Conservation (phyloP, 2,888 invertebrate genomes). For the Drosophila macrothrix region DNA sequence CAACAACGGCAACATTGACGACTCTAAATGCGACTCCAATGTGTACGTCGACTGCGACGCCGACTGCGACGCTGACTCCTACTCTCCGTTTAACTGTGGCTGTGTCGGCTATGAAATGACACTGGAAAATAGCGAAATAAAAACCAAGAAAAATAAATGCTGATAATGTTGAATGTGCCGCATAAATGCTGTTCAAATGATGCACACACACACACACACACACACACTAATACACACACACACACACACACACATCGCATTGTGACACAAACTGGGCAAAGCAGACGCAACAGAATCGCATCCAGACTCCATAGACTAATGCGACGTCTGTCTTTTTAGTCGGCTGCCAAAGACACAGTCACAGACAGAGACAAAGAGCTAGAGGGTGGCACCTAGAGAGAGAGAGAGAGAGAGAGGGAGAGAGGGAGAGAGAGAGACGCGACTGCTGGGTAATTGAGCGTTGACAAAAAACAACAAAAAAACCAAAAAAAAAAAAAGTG, state of each 20-base stretch:
- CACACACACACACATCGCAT: background rate
- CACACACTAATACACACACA: slow-evolving; percentile 2
- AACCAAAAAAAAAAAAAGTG: background rate
- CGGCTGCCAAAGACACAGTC: slow-evolving; percentile 11
- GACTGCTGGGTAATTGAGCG: slow-evolving; percentile 52
- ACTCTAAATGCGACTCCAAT: slow-evolving; percentile 8
- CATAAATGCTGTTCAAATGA: slow-evolving; percentile 72
- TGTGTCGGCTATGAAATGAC: slow-evolving; percentile 70
- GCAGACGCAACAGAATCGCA: slow-evolving; percentile 11
- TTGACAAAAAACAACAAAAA: slow-evolving; percentile 13
- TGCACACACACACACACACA: background rate
- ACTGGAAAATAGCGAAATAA: slow-evolving; percentile 78
- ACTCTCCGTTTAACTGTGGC: slow-evolving; percentile 57
- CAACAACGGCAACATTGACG: slow-evolving; percentile 17
- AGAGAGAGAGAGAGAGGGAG: background rate
- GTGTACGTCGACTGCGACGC: slow-evolving; percentile 6
- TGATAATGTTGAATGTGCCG: slow-evolving; percentile 78
- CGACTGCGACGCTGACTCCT: background rate
- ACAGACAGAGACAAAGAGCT: background rate
- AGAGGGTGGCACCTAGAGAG: background rate
- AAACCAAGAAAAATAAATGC: slow-evolving; percentile 75
- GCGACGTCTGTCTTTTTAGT: slow-evolving; percentile 26
- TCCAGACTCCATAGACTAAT: slow-evolving; percentile 32
- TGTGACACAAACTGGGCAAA: slow-evolving; percentile 9
- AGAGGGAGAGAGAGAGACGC: background rate